These are phyloP conservation scores for Belonocnema kinseyi DNA, from an alignment of 1,140 invertebrate genomes.

Conservation along the genomic window DNA sequence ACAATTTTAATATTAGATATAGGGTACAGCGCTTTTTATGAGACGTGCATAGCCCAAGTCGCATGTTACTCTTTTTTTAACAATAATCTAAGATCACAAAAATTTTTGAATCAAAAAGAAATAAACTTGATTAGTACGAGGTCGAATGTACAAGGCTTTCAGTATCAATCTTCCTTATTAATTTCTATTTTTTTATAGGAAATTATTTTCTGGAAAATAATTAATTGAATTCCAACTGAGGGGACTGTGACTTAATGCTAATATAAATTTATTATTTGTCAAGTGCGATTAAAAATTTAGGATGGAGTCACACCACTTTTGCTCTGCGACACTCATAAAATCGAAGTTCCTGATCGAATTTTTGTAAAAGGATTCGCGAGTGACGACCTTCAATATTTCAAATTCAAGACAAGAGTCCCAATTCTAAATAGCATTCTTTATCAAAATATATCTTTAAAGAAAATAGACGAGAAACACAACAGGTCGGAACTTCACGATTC, in stretches of 20 bases:
- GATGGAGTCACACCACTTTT: not conserved
- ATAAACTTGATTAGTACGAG: not conserved
- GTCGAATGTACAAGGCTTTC: too few species aligned
- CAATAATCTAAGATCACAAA: not conserved
- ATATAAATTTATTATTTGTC: too few species aligned
- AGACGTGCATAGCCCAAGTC: not conserved
- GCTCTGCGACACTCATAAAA: slow-evolving; percentile 10
- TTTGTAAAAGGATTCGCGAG: not conserved
- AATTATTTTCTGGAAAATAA: not conserved
- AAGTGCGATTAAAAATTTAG: not conserved
- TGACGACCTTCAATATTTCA: not conserved
- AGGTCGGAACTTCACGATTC: not conserved
- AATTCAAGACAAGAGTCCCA: too few species aligned
- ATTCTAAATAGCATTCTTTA: not conserved
- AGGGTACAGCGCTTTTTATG: not conserved
- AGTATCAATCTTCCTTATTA: too few species aligned
- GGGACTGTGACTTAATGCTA: too few species aligned
- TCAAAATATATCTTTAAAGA: not conserved
- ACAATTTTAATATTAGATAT: not conserved
- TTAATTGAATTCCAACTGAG: not conserved
- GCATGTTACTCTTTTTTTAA: not conserved
- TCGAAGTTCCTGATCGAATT: not conserved
- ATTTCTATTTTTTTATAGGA: not conserved
- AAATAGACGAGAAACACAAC: not conserved
- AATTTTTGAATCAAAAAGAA: not conserved